Percentiles rank a stretch among this genome's conserved stretches.
These are phyloP conservation scores for Sylvietta virens DNA, from an alignment of 2,113 vertebrate genomes.

Conservation along the genomic window DNA sequence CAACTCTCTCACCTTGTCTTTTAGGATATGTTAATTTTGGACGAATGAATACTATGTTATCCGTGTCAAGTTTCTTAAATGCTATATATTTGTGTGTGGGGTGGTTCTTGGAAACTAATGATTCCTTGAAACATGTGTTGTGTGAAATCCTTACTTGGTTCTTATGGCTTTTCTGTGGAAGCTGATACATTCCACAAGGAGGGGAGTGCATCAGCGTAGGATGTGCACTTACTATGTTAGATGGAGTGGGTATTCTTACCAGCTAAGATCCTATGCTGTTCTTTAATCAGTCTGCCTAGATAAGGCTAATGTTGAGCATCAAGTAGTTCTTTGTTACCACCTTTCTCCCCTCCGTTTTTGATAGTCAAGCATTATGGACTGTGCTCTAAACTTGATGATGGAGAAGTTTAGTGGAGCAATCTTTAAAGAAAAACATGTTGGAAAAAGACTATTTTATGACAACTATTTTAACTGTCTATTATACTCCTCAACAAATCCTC, in stretches of 20 bases:
- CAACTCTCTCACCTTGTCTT: background rate
- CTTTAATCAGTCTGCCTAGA: background rate
- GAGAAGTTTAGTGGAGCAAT: background rate
- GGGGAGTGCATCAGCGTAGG: background rate
- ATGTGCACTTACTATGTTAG: rapidly evolving
- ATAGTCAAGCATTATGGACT: background rate
- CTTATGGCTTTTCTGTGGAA: background rate
- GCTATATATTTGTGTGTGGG: background rate
- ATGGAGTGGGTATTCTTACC: background rate
- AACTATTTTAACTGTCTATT: background rate
- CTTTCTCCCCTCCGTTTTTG: background rate
- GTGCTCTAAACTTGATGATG: background rate
- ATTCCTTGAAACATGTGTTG: background rate
- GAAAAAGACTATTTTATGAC: background rate
- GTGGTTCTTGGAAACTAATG: background rate
- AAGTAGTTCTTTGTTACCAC: background rate
- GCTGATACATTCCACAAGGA: rapidly evolving
- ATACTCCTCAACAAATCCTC: background rate
- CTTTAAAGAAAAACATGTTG: background rate
- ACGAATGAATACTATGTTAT: background rate
- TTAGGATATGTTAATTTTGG: background rate
- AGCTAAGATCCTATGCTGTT: background rate
- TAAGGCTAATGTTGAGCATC: background rate
- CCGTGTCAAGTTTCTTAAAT: background rate
- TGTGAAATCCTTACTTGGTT: background rate